phyloP scores from a whole-genome alignment of 2,113 vertebrate species.

The Orycteropus afer region DNA sequence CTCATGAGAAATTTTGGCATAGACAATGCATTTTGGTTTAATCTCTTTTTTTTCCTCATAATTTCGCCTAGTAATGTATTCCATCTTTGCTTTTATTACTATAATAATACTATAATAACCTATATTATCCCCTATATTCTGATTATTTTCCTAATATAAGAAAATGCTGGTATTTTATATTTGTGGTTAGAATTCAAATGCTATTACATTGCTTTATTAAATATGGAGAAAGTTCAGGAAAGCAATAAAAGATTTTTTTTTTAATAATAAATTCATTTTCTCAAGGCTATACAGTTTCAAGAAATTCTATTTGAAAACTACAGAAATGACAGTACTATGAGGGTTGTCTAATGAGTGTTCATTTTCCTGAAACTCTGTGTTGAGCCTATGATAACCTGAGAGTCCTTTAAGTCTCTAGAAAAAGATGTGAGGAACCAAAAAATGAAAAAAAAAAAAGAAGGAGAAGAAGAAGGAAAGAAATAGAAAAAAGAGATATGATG shows the following conservation, averaged over 20 bases:
- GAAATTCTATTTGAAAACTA: conserved; percentile 21
- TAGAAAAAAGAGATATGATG: background rate
- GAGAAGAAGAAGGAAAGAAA: background rate
- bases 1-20: background rate
- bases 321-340: background rate
- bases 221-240: background rate
- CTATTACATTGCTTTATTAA: background rate
- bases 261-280: background rate
- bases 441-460: background rate
- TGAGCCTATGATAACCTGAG: background rate
- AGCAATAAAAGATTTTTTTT: background rate
- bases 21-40: background rate
- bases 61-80: background rate
- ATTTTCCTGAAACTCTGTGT: background rate
- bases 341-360: background rate
- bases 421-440: background rate
- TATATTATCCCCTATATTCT: background rate
- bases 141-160: background rate
- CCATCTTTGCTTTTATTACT: background rate
- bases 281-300: background rate
- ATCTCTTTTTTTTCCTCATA: background rate
- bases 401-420: background rate
- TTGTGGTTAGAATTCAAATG: background rate
- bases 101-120: conserved; percentile 34
- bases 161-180: conserved; percentile 33